Base-by-base conservation (phyloP, 1,140 invertebrate genomes). In the Atta texana region DNA sequence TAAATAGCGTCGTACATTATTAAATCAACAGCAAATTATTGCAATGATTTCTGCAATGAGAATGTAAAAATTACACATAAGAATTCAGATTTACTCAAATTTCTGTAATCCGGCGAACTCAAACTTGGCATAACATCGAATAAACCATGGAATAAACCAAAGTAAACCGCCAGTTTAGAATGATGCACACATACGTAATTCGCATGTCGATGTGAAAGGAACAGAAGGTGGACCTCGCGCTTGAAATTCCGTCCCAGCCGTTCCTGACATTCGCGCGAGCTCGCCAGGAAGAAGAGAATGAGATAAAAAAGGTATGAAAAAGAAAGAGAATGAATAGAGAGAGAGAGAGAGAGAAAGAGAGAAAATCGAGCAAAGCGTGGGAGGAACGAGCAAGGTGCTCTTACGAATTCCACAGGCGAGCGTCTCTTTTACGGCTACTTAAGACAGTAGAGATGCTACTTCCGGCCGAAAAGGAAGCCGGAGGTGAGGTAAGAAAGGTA, bases 321-420 rank as follows among this genome's bases (percentile, higher is more conserved):
- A 5, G 18, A 63, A 44, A 44, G 51, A 7, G 28, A 86, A 55
- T 82, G 76, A 80, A 90, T 88, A 75, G 82, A 77, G 71, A 82
- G 71, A 82, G 82, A 31, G 28, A 31, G 31, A 34, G 31, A 6
- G 31, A 77, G 10, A 10, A 64, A 87, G 64, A 71, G 14, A 51
- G 76, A 68, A 84, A 88, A 80, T 39, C 69, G 69, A 86, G 61
- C 31, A 34, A 81, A 24, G 76, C 24, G 74, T 59, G 12, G 59
- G 49, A 31, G 75, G 61, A 75, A 21, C 75, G 59, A 85, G 82
- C 74, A 68, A 78, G 82, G 59, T 64, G 87, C 24, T 90, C 90
- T 92, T 91, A 91, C 87, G 88, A 92, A 93, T 93, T 93, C 91
- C 88, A 90, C 80, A 44, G 64, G 84, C 90, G 88, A 92, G 88